These are phyloP conservation scores for Ispidina lecontei DNA, from an alignment of 2,797 vertebrate genomes.

Conservation along the genomic window DNA sequence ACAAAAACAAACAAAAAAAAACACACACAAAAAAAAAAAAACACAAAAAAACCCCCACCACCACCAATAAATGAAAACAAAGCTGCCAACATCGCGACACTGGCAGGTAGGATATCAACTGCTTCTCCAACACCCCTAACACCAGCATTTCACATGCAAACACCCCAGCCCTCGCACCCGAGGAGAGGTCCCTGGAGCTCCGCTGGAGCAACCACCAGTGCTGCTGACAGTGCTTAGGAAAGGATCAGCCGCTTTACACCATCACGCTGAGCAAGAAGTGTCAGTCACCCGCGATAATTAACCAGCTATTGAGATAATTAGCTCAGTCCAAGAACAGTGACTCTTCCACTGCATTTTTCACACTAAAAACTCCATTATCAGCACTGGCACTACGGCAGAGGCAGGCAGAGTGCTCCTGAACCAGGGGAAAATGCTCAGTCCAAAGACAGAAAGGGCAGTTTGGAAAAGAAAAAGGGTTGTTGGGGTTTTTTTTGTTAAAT, in stretches of 20 bases:
- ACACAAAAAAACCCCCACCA: neutral
- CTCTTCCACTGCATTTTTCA: rapidly evolving
- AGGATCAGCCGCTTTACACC: neutral
- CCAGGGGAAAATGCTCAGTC: neutral
- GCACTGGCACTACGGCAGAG: rapidly evolving
- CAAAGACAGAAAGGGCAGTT: rapidly evolving
- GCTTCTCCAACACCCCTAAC: neutral
- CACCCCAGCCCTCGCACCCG: neutral
- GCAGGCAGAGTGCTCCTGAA: neutral
- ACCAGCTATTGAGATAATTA: constrained; percentile 21
- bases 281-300: constrained; percentile 39
- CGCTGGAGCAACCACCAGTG: rapidly evolving
- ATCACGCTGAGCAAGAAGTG: neutral
- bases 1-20: neutral
- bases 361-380: neutral
- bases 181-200: neutral
- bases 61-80: neutral
- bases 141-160: rapidly evolving
- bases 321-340: neutral
- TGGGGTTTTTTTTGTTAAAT: neutral
- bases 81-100: rapidly evolving
- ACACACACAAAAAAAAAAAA: neutral
- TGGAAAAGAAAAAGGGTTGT: neutral
- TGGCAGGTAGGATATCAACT: rapidly evolving
- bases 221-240: rapidly evolving